A percentile compares a stretch with the other conserved stretches of the same genome.
Evolutionary conservation across 2,113 vertebrate genomes (phyloP).

Genomic region (Urocitellus parryii): DNA sequence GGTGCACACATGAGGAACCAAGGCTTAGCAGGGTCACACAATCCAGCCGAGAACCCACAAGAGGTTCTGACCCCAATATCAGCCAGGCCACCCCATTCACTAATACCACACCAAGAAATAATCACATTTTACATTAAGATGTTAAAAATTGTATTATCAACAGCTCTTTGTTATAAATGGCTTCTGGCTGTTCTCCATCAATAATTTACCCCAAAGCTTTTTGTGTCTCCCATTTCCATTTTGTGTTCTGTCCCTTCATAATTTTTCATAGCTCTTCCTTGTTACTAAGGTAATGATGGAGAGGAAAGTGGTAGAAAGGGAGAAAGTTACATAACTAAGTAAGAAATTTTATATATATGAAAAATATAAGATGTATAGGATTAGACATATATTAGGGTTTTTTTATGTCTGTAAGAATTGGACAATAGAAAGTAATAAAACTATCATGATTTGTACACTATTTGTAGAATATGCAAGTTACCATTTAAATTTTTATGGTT

Average conservation of each 20-base stretch:
- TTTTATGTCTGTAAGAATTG: neutral
- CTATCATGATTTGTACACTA: neutral
- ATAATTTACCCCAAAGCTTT: neutral
- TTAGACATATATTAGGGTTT: slow-evolving; percentile 21
- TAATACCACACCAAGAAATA: neutral
- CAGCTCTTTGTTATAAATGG: neutral
- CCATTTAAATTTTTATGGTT: slow-evolving; percentile 18
- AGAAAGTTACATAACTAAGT: neutral
- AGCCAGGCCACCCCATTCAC: neutral
- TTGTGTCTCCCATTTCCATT: neutral
- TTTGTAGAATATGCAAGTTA: neutral
- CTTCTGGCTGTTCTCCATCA: neutral
- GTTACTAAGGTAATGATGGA: neutral
- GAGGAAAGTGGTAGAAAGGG: neutral
- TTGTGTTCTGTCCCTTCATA: neutral
- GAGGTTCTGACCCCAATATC: neutral
- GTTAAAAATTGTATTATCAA: neutral
- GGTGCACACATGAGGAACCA: no score
- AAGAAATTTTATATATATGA: neutral
- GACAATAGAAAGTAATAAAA: neutral
- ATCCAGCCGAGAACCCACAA: neutral
- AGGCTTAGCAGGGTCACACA: neutral
- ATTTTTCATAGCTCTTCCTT: neutral
- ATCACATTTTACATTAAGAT: neutral
- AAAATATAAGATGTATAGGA: neutral